Percentiles rank a stretch among this genome's conserved stretches.
Conservation (phyloP, 2,113 vertebrate genomes). For the Epinephelus moara region DNA sequence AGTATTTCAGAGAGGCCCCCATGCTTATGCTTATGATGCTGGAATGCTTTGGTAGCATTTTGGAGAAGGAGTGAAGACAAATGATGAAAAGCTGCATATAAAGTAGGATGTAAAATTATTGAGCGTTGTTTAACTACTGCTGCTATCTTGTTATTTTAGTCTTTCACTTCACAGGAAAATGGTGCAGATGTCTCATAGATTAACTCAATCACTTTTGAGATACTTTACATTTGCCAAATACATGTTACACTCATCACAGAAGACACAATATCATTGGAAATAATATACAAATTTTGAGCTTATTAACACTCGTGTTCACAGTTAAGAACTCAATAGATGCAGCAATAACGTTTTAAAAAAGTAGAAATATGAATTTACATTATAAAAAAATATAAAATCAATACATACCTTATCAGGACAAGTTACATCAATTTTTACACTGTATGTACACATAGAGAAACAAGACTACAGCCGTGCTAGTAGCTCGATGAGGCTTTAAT, state of each 20-base stretch:
- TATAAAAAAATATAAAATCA: no score
- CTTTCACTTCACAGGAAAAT: slow-evolving; percentile 18
- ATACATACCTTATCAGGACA: background rate
- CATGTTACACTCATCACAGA: background rate
- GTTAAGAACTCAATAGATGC: no score
- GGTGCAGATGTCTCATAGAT: slow-evolving; percentile 24
- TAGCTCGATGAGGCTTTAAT: background rate
- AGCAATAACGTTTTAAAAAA: no score
- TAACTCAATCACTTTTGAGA: background rate
- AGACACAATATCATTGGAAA: background rate
- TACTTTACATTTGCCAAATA: slow-evolving; percentile 29
- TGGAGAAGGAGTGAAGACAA: slow-evolving; percentile 34
- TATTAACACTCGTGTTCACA: no score
- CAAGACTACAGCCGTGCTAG: background rate
- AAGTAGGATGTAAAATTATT: slow-evolving; percentile 32
- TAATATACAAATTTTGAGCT: background rate
- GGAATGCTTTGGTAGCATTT: slow-evolving; percentile 50
- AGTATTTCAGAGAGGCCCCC: slow-evolving; percentile 59
- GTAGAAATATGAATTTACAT: no score
- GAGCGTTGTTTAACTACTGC: slow-evolving; percentile 1
- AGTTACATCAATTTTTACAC: background rate
- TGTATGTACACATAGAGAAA: no score
- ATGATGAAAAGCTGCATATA: slow-evolving; percentile 22
- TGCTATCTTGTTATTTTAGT: slow-evolving; percentile 18
- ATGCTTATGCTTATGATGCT: slow-evolving; percentile 63